Conservation (phyloP, 64 coral and sea anemone species). For the Porites australiensis region DNA sequence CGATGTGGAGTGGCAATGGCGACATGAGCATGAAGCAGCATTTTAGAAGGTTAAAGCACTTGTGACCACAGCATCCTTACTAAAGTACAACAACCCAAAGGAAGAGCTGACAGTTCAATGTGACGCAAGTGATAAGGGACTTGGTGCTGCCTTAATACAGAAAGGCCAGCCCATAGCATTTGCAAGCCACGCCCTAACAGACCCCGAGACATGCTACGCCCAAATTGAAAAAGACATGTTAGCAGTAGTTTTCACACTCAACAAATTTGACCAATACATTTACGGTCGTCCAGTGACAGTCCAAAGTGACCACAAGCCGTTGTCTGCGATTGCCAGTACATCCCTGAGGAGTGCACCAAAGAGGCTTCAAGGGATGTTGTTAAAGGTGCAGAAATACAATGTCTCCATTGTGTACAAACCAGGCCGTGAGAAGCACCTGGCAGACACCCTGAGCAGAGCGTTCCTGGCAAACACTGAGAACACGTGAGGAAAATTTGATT, state of each 20-base stretch:
- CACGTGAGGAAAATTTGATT: constrained; percentile 6
- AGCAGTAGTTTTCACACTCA: no score
- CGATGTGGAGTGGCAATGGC: constrained; percentile 14
- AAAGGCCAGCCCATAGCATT: constrained; percentile 30
- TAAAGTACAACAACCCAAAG: constrained; percentile 27
- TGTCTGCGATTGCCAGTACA: constrained; percentile 19
- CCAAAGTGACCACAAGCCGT: not conserved
- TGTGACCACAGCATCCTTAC: not conserved
- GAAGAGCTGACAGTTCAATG: constrained; percentile 51
- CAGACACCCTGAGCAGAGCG: constrained; percentile 56
- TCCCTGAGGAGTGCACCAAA: constrained; percentile 54
- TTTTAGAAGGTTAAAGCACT: constrained; percentile 19
- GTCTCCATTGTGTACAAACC: not conserved
- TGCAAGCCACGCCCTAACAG: constrained; percentile 23
- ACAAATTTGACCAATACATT: no score
- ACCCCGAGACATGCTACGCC: not conserved
- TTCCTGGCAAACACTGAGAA: not conserved
- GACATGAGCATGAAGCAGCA: constrained; percentile 33
- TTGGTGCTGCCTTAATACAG: constrained; percentile 27
- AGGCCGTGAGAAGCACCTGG: constrained; percentile 15
- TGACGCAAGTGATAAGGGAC: constrained; percentile 44
- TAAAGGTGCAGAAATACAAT: constrained; percentile 49
- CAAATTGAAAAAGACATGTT: no score
- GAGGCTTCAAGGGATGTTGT: constrained; percentile 30
- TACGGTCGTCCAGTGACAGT: no score